Evolutionary conservation across 1,140 invertebrate genomes (phyloP).

Genomic region (Papilio helenus): DNA sequence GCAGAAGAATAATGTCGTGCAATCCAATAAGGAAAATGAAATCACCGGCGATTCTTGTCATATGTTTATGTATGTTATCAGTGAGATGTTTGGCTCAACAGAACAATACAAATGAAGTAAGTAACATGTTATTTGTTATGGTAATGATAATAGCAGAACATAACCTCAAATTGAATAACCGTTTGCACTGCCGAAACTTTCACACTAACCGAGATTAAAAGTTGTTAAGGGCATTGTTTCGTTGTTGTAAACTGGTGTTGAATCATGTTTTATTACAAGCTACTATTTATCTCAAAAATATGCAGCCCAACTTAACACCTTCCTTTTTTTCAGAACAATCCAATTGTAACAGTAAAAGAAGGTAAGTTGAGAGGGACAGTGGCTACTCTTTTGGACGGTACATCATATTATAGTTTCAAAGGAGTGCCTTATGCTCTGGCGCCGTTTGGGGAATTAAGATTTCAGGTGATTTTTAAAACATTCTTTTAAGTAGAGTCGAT

Average conservation of each 20-base stretch:
- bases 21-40: not conserved
- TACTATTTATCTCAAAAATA: not conserved
- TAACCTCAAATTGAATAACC: too few relatives aligned
- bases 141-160: too few relatives aligned
- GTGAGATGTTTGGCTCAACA: not conserved
- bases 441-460: slow-evolving; percentile 24
- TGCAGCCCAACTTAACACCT: not conserved
- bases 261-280: not conserved
- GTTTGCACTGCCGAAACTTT: too few relatives aligned
- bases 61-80: not conserved
- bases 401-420: slow-evolving; percentile 31
- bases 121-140: not conserved
- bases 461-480: slow-evolving; percentile 18
- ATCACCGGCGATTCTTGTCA: not conserved
- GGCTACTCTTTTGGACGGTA: slow-evolving; percentile 26
- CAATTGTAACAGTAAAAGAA: slow-evolving; percentile 23
- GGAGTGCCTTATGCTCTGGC: slow-evolving; percentile 32
- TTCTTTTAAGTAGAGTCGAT: not conserved
- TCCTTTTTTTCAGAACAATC: slow-evolving; percentile 14
- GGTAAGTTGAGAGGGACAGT: slow-evolving; percentile 27
- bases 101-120: not conserved
- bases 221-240: not conserved
- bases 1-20: not conserved
- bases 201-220: not conserved
- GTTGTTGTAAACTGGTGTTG: not conserved